Evolutionary conservation across 2,113 vertebrate genomes (phyloP).

Genomic region (Podilymbus podiceps): DNA sequence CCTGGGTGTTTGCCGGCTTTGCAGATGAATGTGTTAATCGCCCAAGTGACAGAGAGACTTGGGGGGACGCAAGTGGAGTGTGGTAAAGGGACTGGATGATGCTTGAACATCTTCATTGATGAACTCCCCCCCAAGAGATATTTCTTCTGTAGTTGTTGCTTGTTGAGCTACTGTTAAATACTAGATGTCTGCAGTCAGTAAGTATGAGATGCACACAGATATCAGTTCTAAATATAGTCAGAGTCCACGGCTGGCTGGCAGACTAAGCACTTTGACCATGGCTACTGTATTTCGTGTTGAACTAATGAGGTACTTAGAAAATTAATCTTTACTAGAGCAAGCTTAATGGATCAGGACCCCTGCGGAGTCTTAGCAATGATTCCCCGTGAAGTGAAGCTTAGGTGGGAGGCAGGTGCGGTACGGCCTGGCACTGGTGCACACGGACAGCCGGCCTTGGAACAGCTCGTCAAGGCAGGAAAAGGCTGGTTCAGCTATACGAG

Average conservation of each 20-base stretch:
- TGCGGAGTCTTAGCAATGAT: background rate
- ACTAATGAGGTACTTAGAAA: background rate
- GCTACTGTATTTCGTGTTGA: background rate
- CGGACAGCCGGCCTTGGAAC: background rate
- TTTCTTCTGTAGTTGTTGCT: background rate
- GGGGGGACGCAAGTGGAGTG: accelerated
- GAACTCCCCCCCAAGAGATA: background rate
- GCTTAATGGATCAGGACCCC: background rate
- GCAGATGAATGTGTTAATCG: background rate
- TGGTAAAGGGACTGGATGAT: background rate
- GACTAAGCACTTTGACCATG: background rate
- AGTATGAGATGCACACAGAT: background rate
- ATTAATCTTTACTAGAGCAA: conserved; percentile 9
- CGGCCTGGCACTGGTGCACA: background rate
- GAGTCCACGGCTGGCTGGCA: background rate
- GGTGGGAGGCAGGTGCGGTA: background rate
- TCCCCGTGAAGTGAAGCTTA: background rate
- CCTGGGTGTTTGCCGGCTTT: background rate
- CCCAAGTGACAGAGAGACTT: background rate
- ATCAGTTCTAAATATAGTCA: background rate
- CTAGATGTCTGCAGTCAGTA: background rate
- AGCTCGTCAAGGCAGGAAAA: background rate
- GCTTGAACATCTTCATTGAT: background rate
- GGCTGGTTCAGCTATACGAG: background rate
- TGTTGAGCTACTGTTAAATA: background rate